phyloP scores from a whole-genome alignment of 2,888 invertebrate genomes.

The Barypeithes pellucidus region DNA sequence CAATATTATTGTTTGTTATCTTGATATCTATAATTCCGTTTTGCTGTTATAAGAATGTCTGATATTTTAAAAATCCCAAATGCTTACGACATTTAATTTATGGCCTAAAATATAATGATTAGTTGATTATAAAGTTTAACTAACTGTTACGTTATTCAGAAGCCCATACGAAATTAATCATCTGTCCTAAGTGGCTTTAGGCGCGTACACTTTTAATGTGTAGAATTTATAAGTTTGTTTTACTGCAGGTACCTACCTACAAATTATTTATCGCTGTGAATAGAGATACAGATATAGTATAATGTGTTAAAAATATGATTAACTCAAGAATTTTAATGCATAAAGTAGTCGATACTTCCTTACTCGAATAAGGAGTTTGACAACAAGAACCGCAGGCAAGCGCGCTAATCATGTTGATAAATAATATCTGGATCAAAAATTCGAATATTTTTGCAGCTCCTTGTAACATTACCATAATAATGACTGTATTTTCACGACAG shows the following conservation, averaged over 20 bases:
- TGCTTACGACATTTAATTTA: conserved; percentile 18
- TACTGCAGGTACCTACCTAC: neutral
- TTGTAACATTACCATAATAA: too few species aligned
- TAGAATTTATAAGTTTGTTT: neutral
- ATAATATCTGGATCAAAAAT: too few species aligned
- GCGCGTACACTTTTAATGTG: neutral
- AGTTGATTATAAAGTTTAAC: conserved; percentile 22
- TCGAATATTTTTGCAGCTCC: too few species aligned
- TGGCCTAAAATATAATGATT: conserved; percentile 19
- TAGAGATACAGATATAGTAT: neutral
- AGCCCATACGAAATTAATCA: conserved; percentile 20
- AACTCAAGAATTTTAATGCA: too few species aligned
- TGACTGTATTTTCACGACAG: too few species aligned
- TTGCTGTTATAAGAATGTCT: conserved; percentile 4
- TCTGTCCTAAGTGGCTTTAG: conserved; percentile 8
- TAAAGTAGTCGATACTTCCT: too few species aligned
- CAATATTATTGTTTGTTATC: conserved; percentile 8
- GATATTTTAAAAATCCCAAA: conserved; percentile 6
- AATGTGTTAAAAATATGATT: too few species aligned
- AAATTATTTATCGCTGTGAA: neutral
- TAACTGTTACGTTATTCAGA: conserved; percentile 15
- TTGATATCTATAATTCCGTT: conserved; percentile 1
- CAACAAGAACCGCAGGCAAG: too few species aligned
- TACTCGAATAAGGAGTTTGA: too few species aligned
- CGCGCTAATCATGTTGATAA: too few species aligned